A percentile compares a stretch with the other conserved stretches of the same genome.
phyloP scores from a whole-genome alignment of 2,797 vertebrate genomes.

The Poecile montanus region DNA sequence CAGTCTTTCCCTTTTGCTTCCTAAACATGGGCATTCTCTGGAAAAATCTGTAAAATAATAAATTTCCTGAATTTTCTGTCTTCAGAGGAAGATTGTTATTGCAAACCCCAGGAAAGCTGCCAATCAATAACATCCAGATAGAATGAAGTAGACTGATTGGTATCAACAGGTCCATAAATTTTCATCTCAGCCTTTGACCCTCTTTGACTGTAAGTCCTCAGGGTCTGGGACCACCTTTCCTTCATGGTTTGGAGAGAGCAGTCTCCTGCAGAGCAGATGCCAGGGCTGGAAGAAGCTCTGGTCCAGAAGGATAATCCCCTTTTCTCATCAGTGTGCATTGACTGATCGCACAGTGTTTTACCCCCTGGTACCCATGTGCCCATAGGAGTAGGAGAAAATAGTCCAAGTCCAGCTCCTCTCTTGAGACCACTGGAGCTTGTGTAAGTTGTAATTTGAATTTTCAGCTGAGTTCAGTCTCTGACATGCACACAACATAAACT shows the following conservation, averaged over 20 bases:
- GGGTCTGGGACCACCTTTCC: background rate
- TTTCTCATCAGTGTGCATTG: background rate
- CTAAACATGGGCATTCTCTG: background rate
- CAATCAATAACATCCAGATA: background rate
- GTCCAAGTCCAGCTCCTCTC: background rate
- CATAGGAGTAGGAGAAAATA: background rate
- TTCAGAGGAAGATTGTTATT: background rate
- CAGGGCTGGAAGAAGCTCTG: background rate
- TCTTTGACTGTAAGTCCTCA: background rate
- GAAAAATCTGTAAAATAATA: background rate
- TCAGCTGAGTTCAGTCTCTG: background rate
- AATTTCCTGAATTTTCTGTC: background rate
- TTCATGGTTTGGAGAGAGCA: background rate
- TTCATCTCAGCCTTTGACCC: background rate
- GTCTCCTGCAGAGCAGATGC: background rate
- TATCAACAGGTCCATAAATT: background rate
- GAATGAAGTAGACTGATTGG: background rate
- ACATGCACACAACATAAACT: background rate
- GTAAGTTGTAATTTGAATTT: background rate
- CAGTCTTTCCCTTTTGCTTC: background rate
- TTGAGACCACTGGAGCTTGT: background rate
- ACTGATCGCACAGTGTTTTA: background rate
- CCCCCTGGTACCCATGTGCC: accelerated
- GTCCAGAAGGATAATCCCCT: background rate
- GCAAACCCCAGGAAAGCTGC: background rate